Conservation (phyloP, 2,797 vertebrate species). For the Enteromius treurensis region DNA sequence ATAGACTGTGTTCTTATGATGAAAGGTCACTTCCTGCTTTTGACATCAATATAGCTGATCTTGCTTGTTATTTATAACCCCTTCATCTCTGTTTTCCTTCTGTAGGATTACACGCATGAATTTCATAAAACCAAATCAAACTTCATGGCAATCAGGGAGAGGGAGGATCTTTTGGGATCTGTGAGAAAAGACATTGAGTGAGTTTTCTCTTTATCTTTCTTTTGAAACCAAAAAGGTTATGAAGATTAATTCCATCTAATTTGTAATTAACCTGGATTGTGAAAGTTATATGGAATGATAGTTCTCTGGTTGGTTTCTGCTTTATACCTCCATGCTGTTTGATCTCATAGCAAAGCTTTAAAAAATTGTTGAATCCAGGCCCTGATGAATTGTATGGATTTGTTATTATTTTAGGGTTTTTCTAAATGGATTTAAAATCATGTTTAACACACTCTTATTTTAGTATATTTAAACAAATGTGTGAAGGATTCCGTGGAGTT, state of each 20-base stretch:
- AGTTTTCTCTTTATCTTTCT: conserved; percentile 69
- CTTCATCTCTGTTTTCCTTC: conserved; percentile 35
- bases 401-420: neutral
- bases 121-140: conserved; percentile 99
- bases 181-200: conserved; percentile 98
- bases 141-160: conserved; percentile 92
- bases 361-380: neutral
- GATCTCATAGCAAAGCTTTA: neutral
- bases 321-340: neutral
- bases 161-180: conserved; percentile 95
- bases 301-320: neutral
- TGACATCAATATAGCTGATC: neutral
- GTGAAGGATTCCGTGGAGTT: conserved; percentile 45
- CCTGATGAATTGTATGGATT: neutral
- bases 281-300: neutral
- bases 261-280: neutral
- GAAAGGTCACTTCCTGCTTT: neutral
- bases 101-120: conserved; percentile 96
- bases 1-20: neutral
- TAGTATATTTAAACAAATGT: neutral
- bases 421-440: neutral
- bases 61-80: conserved; percentile 8
- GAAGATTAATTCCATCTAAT: neutral
- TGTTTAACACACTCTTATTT: neutral
- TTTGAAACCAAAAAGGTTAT: neutral